Conservation (phyloP, 1,140 invertebrate genomes). For the Scaptomyza pallida region DNA sequence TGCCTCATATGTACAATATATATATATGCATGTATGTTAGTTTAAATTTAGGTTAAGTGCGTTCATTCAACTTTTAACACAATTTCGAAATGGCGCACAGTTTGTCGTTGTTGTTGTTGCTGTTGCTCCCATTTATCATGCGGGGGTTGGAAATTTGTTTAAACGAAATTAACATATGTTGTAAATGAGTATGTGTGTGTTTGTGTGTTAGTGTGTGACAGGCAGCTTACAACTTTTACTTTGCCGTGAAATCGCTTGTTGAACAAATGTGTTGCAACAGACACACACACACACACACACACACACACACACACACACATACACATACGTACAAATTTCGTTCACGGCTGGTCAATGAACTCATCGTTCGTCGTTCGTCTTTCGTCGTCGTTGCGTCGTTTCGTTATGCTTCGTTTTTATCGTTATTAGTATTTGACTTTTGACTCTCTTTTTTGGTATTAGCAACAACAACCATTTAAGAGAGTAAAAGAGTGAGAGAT, state of each 20-base stretch:
- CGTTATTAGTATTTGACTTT: conserved; percentile 20
- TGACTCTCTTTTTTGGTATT: conserved; percentile 31
- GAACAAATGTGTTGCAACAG: conserved; percentile 64
- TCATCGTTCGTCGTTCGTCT: conserved; percentile 38
- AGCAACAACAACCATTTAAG: neutral
- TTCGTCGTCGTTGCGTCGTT: no score
- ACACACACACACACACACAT: conserved; percentile 8
- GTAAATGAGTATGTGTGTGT: conserved; percentile 5
- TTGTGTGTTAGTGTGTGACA: conserved; percentile 21
- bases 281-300: no score
- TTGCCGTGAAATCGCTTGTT: conserved; percentile 74
- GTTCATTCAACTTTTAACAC: conserved; percentile 83
- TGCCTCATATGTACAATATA: no score
- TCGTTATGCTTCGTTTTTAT: conserved; percentile 14
- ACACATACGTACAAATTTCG: no score
- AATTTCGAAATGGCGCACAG: conserved; percentile 80
- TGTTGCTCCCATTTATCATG: conserved; percentile 73
- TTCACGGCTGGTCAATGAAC: conserved; percentile 84
- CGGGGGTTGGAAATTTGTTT: conserved; percentile 77
- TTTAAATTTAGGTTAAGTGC: conserved; percentile 83
- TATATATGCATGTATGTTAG: no score
- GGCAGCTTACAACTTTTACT: conserved; percentile 72
- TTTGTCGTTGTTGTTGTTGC: conserved; percentile 31
- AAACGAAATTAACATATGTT: conserved; percentile 63
- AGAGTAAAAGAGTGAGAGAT: no score